A percentile compares a stretch with the other conserved stretches of the same genome.
Conservation (phyloP, 2,113 vertebrate species). For the Prunella fulvescens region DNA sequence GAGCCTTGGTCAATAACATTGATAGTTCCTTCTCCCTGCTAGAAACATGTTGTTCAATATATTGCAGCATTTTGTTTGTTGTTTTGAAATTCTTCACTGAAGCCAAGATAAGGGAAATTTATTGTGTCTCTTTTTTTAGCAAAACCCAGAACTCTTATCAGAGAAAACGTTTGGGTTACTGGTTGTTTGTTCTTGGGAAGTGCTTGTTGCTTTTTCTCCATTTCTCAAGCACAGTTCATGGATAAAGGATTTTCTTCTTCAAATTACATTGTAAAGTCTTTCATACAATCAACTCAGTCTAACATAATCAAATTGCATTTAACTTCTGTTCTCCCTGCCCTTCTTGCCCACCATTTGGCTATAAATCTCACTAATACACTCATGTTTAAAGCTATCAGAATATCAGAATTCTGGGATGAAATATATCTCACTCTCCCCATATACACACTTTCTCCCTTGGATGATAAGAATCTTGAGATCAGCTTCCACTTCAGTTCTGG, state of each 20-base stretch:
- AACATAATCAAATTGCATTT: neutral
- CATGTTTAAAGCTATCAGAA: neutral
- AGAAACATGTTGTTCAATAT: neutral
- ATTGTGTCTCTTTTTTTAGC: constrained; percentile 2
- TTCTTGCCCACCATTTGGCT: neutral
- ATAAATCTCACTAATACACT: neutral
- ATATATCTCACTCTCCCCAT: neutral
- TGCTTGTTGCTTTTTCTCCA: neutral
- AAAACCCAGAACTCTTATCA: neutral
- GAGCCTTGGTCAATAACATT: neutral
- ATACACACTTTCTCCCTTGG: neutral
- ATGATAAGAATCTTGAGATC: neutral
- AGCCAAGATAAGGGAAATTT: constrained; percentile 43
- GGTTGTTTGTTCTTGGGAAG: neutral
- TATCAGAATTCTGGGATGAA: neutral
- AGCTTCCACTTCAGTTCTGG: neutral
- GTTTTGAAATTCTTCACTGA: constrained; percentile 26
- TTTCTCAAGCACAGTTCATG: neutral
- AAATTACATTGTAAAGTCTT: neutral
- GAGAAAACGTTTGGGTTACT: neutral
- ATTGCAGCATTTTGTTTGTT: constrained; percentile 6
- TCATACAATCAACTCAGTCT: neutral
- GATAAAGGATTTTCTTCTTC: neutral
- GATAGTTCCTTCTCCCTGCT: neutral
- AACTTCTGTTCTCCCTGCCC: neutral